A percentile compares a stretch with the other conserved stretches of the same genome.
Conservation (phyloP, 2,113 vertebrate species). For the Phyllostomus hastatus region DNA sequence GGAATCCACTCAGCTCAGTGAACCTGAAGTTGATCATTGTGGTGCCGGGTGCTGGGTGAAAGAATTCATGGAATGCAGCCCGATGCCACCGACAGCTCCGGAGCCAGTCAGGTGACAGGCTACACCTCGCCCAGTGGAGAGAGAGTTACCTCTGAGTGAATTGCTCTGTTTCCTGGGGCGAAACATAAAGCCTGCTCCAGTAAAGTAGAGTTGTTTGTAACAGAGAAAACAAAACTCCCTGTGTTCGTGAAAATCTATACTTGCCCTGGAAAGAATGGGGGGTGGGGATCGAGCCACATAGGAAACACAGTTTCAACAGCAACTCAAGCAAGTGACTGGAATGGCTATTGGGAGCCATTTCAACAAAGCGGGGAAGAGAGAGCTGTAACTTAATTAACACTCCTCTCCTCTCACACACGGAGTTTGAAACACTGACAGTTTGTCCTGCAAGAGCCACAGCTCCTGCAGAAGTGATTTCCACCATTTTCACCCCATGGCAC, state of each 20-base stretch:
- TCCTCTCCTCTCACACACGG: background rate
- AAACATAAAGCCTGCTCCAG: slow-evolving; percentile 73
- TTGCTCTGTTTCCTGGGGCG: slow-evolving; percentile 69
- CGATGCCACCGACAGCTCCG: slow-evolving; percentile 71
- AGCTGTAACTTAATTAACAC: background rate
- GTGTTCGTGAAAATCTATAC: slow-evolving; percentile 81
- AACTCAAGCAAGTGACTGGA: slow-evolving; percentile 46
- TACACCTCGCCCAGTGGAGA: slow-evolving; percentile 47
- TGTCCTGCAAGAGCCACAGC: fast-evolving
- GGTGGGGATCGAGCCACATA: background rate
- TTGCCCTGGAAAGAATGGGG: slow-evolving; percentile 66
- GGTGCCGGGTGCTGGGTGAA: slow-evolving; percentile 73
- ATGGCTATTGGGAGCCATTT: background rate
- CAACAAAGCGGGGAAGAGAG: background rate
- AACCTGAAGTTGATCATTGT: slow-evolving; percentile 84
- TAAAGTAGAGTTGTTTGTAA: slow-evolving; percentile 69
- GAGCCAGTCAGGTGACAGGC: slow-evolving; percentile 79
- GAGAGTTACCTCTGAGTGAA: slow-evolving; percentile 75
- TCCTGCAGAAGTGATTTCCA: background rate
- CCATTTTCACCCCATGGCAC: background rate
- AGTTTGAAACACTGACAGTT: background rate
- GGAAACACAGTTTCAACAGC: slow-evolving; percentile 41
- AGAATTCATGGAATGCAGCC: slow-evolving; percentile 91
- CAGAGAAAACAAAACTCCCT: slow-evolving; percentile 75
- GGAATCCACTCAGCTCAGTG: slow-evolving; percentile 79